phyloP scores from a whole-genome alignment of 2,797 vertebrate genomes.

The Channallabes apus region DNA sequence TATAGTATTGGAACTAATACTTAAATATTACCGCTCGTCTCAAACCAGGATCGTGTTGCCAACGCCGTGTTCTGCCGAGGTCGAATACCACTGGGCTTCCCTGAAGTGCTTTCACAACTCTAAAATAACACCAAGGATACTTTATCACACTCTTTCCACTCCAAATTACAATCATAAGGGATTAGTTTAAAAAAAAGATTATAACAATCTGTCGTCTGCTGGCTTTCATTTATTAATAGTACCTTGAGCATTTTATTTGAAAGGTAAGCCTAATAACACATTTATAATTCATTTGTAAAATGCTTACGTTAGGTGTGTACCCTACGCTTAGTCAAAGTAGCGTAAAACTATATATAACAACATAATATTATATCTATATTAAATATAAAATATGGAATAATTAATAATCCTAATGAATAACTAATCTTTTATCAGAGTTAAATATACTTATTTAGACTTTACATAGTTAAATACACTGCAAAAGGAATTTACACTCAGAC shows the following conservation, averaged over 20 bases:
- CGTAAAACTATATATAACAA: constrained; percentile 14
- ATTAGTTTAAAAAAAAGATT: background rate
- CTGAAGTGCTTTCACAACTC: constrained; percentile 42
- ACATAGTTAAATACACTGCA: background rate
- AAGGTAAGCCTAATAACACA: background rate
- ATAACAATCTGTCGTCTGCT: background rate
- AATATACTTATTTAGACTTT: too few relatives aligned
- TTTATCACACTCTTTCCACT: background rate
- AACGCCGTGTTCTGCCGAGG: constrained; percentile 15
- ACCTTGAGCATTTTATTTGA: background rate
- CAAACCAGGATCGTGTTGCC: constrained; percentile 27
- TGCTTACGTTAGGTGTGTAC: background rate
- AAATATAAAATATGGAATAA: background rate
- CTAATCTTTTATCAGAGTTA: background rate
- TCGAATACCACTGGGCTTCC: constrained; percentile 33
- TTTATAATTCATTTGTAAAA: background rate
- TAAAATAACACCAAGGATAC: constrained; percentile 27
- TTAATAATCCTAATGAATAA: background rate
- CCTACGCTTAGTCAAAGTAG: too few relatives aligned
- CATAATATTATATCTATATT: too few relatives aligned
- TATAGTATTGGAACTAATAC: background rate
- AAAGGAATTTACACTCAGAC: too few relatives aligned
- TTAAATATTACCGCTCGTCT: background rate
- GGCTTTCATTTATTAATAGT: background rate
- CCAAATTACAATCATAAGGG: background rate